Conservation (phyloP, 1,140 invertebrate species). For the Pteromalus puparum region DNA sequence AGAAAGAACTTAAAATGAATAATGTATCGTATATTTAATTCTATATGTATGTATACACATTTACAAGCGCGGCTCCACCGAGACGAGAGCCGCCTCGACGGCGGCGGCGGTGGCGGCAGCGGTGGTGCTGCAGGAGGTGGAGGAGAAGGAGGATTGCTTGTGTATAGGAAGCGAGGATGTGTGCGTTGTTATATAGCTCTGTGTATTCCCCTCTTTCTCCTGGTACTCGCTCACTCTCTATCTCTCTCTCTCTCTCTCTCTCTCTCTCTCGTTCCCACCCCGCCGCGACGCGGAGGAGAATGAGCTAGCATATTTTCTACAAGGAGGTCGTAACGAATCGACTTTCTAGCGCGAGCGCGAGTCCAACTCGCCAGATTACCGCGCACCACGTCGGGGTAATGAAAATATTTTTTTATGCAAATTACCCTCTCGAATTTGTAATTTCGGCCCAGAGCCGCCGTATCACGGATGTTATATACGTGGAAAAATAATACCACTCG, state of each 20-base stretch:
- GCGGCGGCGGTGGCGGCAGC: constrained; percentile 16
- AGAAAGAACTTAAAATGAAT: constrained; percentile 76
- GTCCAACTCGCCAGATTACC: constrained; percentile 9
- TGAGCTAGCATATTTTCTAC: constrained; percentile 72
- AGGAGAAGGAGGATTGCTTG: constrained; percentile 36
- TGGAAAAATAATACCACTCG: background rate
- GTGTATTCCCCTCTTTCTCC: background rate
- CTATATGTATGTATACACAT: constrained; percentile 64
- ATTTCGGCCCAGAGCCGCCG: constrained; percentile 20
- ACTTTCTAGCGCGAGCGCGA: constrained; percentile 66
- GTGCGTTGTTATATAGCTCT: background rate
- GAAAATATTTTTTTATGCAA: constrained; percentile 55
- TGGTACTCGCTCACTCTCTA: constrained; percentile 30
- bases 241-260: constrained; percentile 48
- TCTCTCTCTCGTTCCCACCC: constrained; percentile 37
- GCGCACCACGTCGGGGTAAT: constrained; percentile 19
- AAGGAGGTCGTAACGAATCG: constrained; percentile 71
- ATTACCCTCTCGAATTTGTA: constrained; percentile 51
- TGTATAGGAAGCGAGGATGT: background rate
- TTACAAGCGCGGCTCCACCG: constrained; percentile 41
- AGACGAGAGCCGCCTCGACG: background rate
- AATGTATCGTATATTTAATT: constrained; percentile 77
- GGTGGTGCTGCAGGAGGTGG: background rate
- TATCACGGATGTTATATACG: background rate
- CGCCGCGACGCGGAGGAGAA: constrained; percentile 50